Conservation (phyloP, 2,888 invertebrate species). For the Coenonympha arcania region DNA sequence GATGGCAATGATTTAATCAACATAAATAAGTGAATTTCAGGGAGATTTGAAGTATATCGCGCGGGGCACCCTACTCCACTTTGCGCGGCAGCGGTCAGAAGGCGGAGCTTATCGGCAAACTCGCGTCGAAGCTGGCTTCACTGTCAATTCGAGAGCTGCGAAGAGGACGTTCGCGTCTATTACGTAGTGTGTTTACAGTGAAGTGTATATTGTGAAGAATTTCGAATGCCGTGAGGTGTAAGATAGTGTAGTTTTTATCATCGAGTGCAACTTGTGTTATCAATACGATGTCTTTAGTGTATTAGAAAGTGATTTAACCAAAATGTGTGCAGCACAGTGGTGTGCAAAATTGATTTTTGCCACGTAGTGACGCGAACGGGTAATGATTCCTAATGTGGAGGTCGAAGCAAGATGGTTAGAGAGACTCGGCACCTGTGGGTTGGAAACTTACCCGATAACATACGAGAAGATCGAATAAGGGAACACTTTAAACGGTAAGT, state of each 20-base stretch:
- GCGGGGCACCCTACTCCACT: conserved; percentile 65
- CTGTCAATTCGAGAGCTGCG: conserved; percentile 74
- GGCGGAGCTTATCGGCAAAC: conserved; percentile 75
- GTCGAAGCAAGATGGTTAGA: conserved; percentile 99
- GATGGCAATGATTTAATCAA: background rate
- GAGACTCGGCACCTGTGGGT: conserved; percentile 99
- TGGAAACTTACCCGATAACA: conserved; percentile 99
- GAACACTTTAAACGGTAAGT: conserved; percentile 97
- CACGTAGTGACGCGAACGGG: conserved; percentile 77
- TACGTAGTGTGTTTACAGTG: conserved; percentile 72
- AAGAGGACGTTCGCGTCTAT: conserved; percentile 70
- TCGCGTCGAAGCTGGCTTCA: conserved; percentile 71
- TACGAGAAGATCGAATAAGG: conserved; percentile 97
- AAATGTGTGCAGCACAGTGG: conserved; percentile 71
- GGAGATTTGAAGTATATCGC: conserved; percentile 21
- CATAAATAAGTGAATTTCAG: background rate
- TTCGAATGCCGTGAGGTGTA: conserved; percentile 71
- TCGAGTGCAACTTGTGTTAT: conserved; percentile 60
- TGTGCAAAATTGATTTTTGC: conserved; percentile 74
- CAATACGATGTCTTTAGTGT: conserved; percentile 58
- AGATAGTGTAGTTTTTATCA: conserved; percentile 59
- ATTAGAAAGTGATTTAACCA: conserved; percentile 59
- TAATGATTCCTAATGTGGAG: conserved; percentile 91
- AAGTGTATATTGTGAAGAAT: conserved; percentile 70
- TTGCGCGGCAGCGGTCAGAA: conserved; percentile 75